A percentile compares a stretch with the other conserved stretches of the same genome.
Conservation (phyloP, 1,140 invertebrate species). For the Drosophila kepulauana region DNA sequence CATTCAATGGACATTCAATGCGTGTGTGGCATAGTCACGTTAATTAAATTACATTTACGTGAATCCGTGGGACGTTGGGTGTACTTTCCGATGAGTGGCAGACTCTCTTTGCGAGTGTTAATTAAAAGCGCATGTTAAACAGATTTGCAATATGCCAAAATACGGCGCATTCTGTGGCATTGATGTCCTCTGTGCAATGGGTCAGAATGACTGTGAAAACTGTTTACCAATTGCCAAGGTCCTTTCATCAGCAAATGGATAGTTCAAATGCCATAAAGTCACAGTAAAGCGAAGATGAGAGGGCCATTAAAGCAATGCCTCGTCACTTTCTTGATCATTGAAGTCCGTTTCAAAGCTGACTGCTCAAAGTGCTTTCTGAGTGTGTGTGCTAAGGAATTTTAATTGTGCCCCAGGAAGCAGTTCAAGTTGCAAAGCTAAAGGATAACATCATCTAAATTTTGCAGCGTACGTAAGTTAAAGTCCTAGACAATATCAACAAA, state of each 20-base stretch:
- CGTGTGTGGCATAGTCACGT: conserved; percentile 31
- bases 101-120: conserved; percentile 52
- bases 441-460: conserved; percentile 36
- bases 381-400: background rate
- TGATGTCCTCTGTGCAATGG: conserved; percentile 42
- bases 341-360: background rate
- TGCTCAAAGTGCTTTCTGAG: background rate
- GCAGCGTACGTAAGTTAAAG: conserved; percentile 7
- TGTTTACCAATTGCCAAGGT: background rate
- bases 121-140: conserved; percentile 71
- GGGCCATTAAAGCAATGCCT: conserved; percentile 18
- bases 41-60: conserved; percentile 72
- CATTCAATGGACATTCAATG: conserved; percentile 13
- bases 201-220: background rate
- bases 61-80: conserved; percentile 11
- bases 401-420: background rate
- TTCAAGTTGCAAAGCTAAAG: background rate
- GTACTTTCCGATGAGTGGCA: conserved; percentile 4
- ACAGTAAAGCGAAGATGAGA: background rate
- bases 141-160: conserved; percentile 34
- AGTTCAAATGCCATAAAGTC: conserved; percentile 11
- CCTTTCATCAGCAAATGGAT: background rate
- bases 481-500: background rate
- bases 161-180: conserved; percentile 13
- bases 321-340: conserved; percentile 10